Evolutionary conservation across 2,888 invertebrate genomes (phyloP).

Genomic region (Agonopterix subpropinquella): DNA sequence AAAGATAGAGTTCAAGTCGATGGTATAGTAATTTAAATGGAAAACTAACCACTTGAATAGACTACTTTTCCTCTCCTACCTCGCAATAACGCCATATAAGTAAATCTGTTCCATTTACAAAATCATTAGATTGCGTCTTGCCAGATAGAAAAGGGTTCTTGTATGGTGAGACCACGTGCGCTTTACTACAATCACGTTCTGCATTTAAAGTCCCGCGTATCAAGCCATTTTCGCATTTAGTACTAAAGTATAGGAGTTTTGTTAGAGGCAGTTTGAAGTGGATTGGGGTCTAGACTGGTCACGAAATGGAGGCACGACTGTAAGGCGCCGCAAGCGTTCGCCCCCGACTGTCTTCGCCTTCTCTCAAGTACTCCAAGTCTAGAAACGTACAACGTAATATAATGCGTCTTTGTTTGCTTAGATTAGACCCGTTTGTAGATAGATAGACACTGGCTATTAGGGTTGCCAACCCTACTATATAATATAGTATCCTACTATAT

Average conservation of each 20-base stretch:
- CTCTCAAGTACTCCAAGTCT: background rate
- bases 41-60: too few species aligned
- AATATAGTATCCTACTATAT: too few species aligned
- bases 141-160: slow-evolving; percentile 15
- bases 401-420: slow-evolving; percentile 4
- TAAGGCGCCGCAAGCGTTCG: slow-evolving; percentile 16
- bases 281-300: background rate
- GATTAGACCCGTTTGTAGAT: too few species aligned
- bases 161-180: slow-evolving; percentile 19
- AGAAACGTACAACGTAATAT: background rate
- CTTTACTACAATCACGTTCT: slow-evolving; percentile 14
- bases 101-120: background rate
- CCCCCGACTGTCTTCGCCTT: slow-evolving; percentile 13
- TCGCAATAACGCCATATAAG: background rate
- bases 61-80: too few species aligned
- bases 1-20: too few species aligned
- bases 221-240: too few species aligned
- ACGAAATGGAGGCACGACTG: slow-evolving; percentile 11
- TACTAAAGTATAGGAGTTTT: too few species aligned
- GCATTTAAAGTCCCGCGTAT: too few species aligned
- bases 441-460: too few species aligned
- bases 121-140: background rate
- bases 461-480: too few species aligned
- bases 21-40: too few species aligned
- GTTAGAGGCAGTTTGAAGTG: too few species aligned